phyloP scores from a whole-genome alignment of 1,140 invertebrate species.

The Parasteatoda tepidariorum region DNA sequence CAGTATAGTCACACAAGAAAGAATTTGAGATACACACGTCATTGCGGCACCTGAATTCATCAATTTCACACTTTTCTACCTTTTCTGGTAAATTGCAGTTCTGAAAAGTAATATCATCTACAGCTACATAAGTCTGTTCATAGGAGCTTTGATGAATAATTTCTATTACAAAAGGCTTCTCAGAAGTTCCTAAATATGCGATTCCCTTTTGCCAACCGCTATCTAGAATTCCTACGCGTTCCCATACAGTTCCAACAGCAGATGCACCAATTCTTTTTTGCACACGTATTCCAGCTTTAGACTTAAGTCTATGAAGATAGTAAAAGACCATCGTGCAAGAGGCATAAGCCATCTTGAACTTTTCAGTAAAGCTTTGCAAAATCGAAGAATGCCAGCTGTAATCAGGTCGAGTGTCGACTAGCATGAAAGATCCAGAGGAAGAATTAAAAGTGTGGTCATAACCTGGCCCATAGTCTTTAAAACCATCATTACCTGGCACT shows the following conservation, averaged over 20 bases:
- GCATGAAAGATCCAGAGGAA: slow-evolving; percentile 15
- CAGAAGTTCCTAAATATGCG: slow-evolving; percentile 32
- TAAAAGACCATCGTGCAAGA: slow-evolving; percentile 51
- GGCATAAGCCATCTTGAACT: slow-evolving; percentile 29
- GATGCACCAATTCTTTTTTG: not conserved
- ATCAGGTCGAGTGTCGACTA: not conserved
- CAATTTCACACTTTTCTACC: slow-evolving; percentile 39
- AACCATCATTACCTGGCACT: not conserved
- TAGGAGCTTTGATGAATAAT: not conserved
- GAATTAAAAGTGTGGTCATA: slow-evolving; percentile 23
- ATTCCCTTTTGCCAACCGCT: slow-evolving; percentile 25
- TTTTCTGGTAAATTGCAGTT: slow-evolving; percentile 63
- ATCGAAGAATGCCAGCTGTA: not conserved
- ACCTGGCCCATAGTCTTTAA: not conserved
- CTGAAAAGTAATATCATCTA: slow-evolving; percentile 67
- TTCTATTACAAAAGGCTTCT: slow-evolving; percentile 22
- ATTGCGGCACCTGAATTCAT: slow-evolving; percentile 51
- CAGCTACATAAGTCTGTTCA: slow-evolving; percentile 64
- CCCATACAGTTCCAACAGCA: not conserved
- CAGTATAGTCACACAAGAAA: slow-evolving; percentile 79
- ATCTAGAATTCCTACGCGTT: not conserved
- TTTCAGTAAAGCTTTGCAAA: not conserved
- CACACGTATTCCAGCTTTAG: not conserved
- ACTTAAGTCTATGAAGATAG: not conserved
- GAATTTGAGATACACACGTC: slow-evolving; percentile 37